phyloP scores from a whole-genome alignment of 2,797 vertebrate genomes.

The Limosa lapponica region DNA sequence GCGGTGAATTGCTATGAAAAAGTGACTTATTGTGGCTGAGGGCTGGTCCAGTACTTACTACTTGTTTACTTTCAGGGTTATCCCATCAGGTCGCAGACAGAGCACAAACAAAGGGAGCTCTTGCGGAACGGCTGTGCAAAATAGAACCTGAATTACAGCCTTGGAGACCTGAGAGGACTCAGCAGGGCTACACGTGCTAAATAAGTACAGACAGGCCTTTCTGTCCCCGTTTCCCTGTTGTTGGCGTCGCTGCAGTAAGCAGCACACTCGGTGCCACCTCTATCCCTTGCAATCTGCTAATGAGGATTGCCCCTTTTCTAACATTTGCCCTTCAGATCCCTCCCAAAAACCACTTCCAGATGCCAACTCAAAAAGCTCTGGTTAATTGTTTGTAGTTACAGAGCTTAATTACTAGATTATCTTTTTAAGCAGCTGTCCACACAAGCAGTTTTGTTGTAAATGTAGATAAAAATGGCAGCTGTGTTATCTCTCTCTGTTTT shows the following conservation, averaged over 20 bases:
- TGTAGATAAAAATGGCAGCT: neutral
- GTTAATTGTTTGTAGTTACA: neutral
- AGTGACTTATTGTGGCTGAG: neutral
- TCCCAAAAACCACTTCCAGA: neutral
- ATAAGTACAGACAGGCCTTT: neutral
- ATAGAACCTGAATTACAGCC: conserved; percentile 8
- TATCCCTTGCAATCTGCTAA: neutral
- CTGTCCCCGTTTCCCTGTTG: neutral
- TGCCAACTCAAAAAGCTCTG: neutral
- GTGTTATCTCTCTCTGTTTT: neutral
- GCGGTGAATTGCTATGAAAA: neutral
- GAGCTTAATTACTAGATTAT: neutral
- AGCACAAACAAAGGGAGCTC: conserved; percentile 3
- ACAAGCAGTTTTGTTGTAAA: neutral
- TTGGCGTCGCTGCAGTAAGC: neutral
- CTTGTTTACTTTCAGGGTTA: conserved; percentile 38
- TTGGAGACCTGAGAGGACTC: neutral
- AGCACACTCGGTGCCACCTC: neutral
- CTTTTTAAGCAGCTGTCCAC: neutral
- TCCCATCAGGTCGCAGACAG: neutral
- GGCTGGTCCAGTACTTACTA: neutral
- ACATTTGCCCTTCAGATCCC: neutral
- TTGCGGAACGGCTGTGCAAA: neutral
- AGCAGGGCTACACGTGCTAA: neutral
- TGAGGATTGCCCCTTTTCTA: neutral